Evolutionary conservation across 2,797 vertebrate species (phyloP), one percentile per base, ranked within the genome.

Genomic region (Lates japonicus): DNA sequence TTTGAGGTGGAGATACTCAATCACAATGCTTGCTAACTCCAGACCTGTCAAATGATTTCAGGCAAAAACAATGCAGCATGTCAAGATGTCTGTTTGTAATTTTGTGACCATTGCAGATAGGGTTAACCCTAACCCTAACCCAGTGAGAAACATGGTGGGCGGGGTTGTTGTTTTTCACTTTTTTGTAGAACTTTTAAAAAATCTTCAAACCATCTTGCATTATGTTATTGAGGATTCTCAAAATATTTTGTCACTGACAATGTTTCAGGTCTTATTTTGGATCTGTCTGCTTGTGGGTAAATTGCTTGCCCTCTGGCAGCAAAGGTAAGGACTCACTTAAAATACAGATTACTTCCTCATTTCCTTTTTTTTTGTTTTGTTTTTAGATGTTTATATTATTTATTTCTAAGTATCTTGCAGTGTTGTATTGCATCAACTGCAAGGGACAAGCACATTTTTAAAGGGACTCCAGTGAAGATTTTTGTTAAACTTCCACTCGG

Each of bases 381-480:
- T 58, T 66, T 19, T 33, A 89, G 84, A 85, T 83, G 74, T 90
- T 86, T 90, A 86, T 81, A 90, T 88, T 93, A 94, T 94, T 94
- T 94, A 93, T 94, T 94, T 87, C 72, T 51, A 49, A 69, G 58
- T 70, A 75, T 87, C 78, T 91, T 80, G 73, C 83, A 72, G 81
- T 76, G 74, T 82, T 77, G 74, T 75, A 73, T 70, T 76, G 57
- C 76, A 84, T 67, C 52, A 22, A 54, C 82, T 91, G 90, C 70
- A 7, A 87, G 73, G 61, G 76, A 85, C 84, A 77, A 91, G 88
- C 85, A 91, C 87, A 91, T 81, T 83, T 85, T 87, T 74, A 78
- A 93, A 91, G 87, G 89, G 92, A 91, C 92, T 90, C 74, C 80
- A 89, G 91, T 91, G 90, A 93, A 93, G 87, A 83, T 85, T 84